Conservation (phyloP, 2,888 invertebrate genomes). For the Drosophila multiciliata region DNA sequence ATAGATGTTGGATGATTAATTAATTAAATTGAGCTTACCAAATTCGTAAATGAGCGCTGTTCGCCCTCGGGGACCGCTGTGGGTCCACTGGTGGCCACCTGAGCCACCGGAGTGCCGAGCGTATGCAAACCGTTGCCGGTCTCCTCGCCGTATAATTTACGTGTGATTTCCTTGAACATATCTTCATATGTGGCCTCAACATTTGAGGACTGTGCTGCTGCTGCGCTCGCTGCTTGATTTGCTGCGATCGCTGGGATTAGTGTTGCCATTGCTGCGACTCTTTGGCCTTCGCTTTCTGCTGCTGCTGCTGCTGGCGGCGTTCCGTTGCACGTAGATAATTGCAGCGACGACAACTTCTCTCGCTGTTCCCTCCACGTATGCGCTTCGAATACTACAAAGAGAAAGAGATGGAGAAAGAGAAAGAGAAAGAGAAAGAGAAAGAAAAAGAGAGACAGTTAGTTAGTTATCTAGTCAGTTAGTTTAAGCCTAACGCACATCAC, state of each 20-base stretch:
- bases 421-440: neutral
- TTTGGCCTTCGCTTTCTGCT: constrained; percentile 67
- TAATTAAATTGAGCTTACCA: constrained; percentile 74
- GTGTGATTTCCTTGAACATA: constrained; percentile 93
- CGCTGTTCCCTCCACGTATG: constrained; percentile 72
- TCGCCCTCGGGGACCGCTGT: constrained; percentile 85
- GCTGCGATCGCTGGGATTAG: constrained; percentile 83
- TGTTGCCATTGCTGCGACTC: constrained; percentile 83
- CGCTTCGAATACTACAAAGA: constrained; percentile 74
- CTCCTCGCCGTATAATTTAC: constrained; percentile 95
- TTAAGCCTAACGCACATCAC: constrained; percentile 42
- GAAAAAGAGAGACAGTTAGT: neutral
- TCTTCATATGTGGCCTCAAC: constrained; percentile 86
- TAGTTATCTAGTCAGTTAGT: constrained; percentile 41
- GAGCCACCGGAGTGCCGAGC: constrained; percentile 85
- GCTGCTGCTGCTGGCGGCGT: constrained; percentile 32
- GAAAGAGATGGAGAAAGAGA: constrained; percentile 7
- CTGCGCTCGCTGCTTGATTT: constrained; percentile 63
- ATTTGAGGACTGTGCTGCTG: constrained; percentile 83
- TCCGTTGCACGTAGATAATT: constrained; percentile 56
- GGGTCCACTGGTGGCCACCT: constrained; percentile 85
- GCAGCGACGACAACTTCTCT: constrained; percentile 65
- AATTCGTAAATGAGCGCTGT: constrained; percentile 85
- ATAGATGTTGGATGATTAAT: neutral
- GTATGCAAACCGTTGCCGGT: constrained; percentile 85